phyloP scores from a whole-genome alignment of 2,797 vertebrate species.

The Nyctibius grandis region DNA sequence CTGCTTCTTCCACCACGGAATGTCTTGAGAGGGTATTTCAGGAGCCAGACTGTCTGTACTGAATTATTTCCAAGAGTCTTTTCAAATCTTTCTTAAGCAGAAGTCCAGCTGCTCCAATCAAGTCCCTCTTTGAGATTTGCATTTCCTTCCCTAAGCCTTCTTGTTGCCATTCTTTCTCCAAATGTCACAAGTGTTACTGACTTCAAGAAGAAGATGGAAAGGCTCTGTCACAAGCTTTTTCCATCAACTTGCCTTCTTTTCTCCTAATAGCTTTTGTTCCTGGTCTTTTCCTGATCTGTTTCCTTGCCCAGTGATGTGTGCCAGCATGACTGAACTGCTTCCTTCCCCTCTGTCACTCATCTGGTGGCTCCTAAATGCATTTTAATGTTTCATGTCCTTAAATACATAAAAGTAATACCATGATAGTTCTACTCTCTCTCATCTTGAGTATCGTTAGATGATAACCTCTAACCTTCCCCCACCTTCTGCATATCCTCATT shows the following conservation, averaged over 20 bases:
- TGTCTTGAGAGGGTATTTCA: not conserved
- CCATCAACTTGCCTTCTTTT: not conserved
- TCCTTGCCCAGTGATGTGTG: not conserved
- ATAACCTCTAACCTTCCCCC: not conserved
- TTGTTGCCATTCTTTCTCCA: not conserved
- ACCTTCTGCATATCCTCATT: not conserved
- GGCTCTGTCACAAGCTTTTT: not conserved
- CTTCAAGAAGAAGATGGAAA: not conserved
- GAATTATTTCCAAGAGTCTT: not conserved
- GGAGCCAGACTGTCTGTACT: not conserved
- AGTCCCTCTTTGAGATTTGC: not conserved
- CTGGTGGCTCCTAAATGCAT: not conserved
- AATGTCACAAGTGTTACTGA: not conserved
- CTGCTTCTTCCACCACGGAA: not conserved
- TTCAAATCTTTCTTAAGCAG: not conserved
- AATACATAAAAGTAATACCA: not conserved
- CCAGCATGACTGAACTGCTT: not conserved
- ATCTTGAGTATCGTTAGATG: not conserved
- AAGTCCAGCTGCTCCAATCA: not conserved
- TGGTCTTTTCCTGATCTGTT: not conserved
- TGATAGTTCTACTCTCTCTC: not conserved
- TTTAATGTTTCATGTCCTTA: not conserved
- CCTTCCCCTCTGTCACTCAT: not conserved
- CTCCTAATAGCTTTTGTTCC: not conserved
- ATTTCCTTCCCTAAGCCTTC: not conserved